Evolutionary conservation across 2,113 vertebrate species (phyloP).

Genomic region (Melanerpes aurifrons): DNA sequence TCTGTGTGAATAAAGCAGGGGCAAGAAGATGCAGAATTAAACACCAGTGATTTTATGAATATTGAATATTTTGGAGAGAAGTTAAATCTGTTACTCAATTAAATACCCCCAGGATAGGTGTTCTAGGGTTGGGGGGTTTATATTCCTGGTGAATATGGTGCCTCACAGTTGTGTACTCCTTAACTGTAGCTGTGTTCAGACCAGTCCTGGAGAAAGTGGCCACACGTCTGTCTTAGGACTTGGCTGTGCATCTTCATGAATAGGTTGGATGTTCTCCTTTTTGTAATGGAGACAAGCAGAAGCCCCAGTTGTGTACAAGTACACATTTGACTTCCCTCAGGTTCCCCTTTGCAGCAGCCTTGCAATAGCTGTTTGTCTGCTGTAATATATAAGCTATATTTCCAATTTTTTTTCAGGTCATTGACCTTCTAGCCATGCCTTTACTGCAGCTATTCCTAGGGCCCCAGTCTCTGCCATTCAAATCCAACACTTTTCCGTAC

Average conservation of each 20-base stretch:
- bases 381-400: neutral
- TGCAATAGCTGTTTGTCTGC: neutral
- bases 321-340: neutral
- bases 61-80: neutral
- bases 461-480: neutral
- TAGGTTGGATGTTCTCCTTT: neutral
- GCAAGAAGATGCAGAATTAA: neutral
- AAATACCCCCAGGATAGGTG: fast-evolving
- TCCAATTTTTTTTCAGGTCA: neutral
- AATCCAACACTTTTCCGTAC: neutral
- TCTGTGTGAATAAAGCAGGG: neutral
- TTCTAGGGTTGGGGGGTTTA: neutral
- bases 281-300: neutral
- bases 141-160: neutral
- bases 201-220: neutral
- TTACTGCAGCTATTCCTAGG: neutral
- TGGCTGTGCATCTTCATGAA: too few relatives aligned
- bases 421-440: neutral
- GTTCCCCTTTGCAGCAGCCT: neutral
- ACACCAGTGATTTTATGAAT: neutral
- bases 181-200: neutral
- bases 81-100: neutral
- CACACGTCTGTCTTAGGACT: neutral
- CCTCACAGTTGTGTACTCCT: neutral
- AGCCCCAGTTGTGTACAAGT: neutral